phyloP scores from a whole-genome alignment of 1,140 invertebrate species.

The Camponotus vicinus region DNA sequence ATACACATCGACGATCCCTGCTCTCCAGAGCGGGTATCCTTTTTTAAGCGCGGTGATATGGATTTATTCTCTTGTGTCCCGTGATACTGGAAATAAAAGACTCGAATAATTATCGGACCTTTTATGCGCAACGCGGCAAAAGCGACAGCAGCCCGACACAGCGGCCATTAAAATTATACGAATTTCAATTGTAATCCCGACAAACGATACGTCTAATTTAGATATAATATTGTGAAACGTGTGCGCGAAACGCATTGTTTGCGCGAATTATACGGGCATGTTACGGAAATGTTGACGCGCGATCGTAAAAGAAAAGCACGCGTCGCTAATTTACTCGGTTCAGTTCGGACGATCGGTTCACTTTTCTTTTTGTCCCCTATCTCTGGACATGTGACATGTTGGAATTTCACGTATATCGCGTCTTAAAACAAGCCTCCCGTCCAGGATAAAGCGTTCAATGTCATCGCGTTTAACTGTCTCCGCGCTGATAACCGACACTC shows the following conservation, averaged over 20 bases:
- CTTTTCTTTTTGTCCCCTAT: slow-evolving; percentile 10
- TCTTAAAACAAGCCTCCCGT: not conserved
- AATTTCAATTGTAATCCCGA: slow-evolving; percentile 45
- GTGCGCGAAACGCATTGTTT: slow-evolving; percentile 11
- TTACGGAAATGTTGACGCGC: not conserved
- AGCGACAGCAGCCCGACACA: not conserved
- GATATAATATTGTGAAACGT: slow-evolving; percentile 45
- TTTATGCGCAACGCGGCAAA: not conserved
- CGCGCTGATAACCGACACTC: not conserved
- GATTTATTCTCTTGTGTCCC: not conserved
- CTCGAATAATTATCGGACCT: slow-evolving; percentile 30
- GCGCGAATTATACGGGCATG: slow-evolving; percentile 13
- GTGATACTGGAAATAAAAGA: slow-evolving; percentile 26
- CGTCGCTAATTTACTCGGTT: slow-evolving; percentile 3
- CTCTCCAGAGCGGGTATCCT: slow-evolving; percentile 9
- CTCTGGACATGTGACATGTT: not conserved
- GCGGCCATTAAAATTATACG: slow-evolving; percentile 41
- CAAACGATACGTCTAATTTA: slow-evolving; percentile 50
- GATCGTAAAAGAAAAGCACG: not conserved
- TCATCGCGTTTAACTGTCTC: slow-evolving; percentile 7
- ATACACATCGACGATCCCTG: slow-evolving; percentile 27
- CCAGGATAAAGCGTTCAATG: not conserved
- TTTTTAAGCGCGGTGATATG: not conserved
- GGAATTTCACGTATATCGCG: not conserved
- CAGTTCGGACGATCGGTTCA: not conserved